A percentile compares a stretch with the other conserved stretches of the same genome.
Evolutionary conservation across 2,797 vertebrate genomes (phyloP).

Genomic region (Anguilla obscura): DNA sequence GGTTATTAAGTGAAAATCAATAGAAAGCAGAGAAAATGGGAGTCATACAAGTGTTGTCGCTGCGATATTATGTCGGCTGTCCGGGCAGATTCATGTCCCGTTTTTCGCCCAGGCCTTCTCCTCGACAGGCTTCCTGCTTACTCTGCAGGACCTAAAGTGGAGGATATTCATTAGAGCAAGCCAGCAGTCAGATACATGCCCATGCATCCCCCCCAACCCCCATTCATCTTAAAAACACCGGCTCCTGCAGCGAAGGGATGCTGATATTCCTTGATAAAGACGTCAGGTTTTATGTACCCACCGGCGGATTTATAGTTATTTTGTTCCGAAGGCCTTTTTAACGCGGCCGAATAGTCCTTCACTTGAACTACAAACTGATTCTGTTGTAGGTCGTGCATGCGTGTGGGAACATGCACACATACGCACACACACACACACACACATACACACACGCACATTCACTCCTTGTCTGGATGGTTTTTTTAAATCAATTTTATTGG

Average conservation of each 20-base stretch:
- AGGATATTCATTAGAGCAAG: slow-evolving; percentile 99
- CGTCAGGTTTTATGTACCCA: slow-evolving; percentile 97
- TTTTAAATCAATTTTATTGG: not conserved
- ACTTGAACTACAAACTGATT: slow-evolving; percentile 85
- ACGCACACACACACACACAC: not conserved
- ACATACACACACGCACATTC: not conserved
- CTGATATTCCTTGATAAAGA: slow-evolving; percentile 99
- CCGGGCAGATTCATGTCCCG: slow-evolving; percentile 98
- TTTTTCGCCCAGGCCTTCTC: slow-evolving; percentile 75
- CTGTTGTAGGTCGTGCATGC: slow-evolving; percentile 43
- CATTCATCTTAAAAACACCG: slow-evolving; percentile 99
- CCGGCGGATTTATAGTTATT: slow-evolving; percentile 99
- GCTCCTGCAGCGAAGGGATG: slow-evolving; percentile 95
- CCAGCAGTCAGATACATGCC: slow-evolving; percentile 99
- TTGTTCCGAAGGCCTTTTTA: slow-evolving; percentile 98
- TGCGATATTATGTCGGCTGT: slow-evolving; percentile 99
- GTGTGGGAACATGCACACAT: not conserved
- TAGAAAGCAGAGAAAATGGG: slow-evolving; percentile 99
- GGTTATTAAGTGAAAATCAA: slow-evolving; percentile 99
- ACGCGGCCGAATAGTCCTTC: slow-evolving; percentile 83
- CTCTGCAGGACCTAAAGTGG: slow-evolving; percentile 99
- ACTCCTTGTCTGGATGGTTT: not conserved
- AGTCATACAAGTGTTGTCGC: slow-evolving; percentile 99
- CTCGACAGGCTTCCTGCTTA: slow-evolving; percentile 99
- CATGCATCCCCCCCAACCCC: slow-evolving; percentile 80